Percentiles rank a stretch among this genome's conserved stretches.
Evolutionary conservation across 2,113 vertebrate species (phyloP).

Genomic region (Carollia perspicillata): DNA sequence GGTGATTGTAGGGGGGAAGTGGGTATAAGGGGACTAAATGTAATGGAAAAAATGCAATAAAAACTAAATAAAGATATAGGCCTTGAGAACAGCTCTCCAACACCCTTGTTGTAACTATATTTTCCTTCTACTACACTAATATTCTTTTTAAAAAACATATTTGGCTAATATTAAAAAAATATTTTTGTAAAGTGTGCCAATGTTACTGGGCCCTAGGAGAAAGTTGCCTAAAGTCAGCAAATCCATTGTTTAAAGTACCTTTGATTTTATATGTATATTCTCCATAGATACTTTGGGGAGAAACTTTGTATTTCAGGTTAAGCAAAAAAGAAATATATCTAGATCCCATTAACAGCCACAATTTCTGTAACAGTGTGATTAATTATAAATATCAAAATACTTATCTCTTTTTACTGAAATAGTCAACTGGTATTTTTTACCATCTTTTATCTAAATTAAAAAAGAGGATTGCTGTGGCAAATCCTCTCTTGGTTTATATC

Average conservation of each 20-base stretch:
- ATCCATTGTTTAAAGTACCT: not conserved
- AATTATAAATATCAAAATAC: not conserved
- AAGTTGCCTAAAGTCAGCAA: not conserved
- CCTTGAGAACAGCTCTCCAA: not conserved
- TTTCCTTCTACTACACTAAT: not conserved
- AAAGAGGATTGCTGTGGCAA: not conserved
- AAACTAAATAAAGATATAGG: too few species aligned
- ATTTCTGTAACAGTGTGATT: not conserved
- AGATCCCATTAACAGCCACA: not conserved
- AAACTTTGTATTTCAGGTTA: not conserved
- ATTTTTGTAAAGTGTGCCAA: not conserved
- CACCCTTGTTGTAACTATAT: not conserved
- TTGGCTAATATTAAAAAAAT: not conserved
- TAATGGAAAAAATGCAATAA: too few species aligned
- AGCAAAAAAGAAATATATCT: not conserved
- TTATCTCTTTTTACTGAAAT: not conserved
- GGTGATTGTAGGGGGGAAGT: too few species aligned
- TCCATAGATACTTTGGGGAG: not conserved
- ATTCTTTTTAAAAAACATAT: not conserved
- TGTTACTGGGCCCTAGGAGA: not conserved
- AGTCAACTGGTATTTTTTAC: not conserved
- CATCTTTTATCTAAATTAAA: not conserved
- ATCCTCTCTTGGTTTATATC: not conserved
- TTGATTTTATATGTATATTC: not conserved
- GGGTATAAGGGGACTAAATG: too few species aligned